Percentiles rank a stretch among this genome's conserved stretches.
These are phyloP conservation scores for Megalops cyprinoides DNA, from an alignment of 2,797 vertebrate genomes.

Conservation along the genomic window DNA sequence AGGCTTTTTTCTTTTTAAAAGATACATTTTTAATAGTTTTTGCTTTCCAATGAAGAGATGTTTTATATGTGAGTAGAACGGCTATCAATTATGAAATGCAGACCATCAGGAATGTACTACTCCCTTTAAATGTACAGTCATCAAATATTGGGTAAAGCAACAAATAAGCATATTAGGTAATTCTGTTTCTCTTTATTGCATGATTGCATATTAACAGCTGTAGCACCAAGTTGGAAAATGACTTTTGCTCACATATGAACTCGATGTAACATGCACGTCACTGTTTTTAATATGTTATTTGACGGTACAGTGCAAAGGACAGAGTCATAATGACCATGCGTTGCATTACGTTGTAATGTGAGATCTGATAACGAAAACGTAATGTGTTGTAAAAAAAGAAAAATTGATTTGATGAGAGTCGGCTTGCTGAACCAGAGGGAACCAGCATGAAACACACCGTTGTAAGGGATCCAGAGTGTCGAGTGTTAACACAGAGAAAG, in stretches of 20 bases:
- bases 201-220: not conserved
- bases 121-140: no score
- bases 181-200: not conserved
- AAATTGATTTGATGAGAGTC: not conserved
- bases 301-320: not conserved
- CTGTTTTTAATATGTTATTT: not conserved
- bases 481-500: not conserved
- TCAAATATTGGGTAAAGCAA: no score
- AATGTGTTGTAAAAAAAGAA: not conserved
- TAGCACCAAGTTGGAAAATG: no score
- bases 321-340: not conserved
- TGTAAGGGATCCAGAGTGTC: not conserved
- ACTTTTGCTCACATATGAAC: not conserved
- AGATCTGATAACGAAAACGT: no score
- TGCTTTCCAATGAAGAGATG: not conserved
- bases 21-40: not conserved
- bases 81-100: not conserved
- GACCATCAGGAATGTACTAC: not conserved
- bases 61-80: not conserved
- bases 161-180: no score
- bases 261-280: not conserved
- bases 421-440: not conserved
- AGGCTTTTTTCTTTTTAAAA: not conserved
- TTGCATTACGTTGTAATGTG: not conserved
- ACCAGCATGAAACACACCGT: no score